A percentile compares a stretch with the other conserved stretches of the same genome.
Evolutionary conservation across 2,113 vertebrate species (phyloP).

Genomic region (Albula goreensis): DNA sequence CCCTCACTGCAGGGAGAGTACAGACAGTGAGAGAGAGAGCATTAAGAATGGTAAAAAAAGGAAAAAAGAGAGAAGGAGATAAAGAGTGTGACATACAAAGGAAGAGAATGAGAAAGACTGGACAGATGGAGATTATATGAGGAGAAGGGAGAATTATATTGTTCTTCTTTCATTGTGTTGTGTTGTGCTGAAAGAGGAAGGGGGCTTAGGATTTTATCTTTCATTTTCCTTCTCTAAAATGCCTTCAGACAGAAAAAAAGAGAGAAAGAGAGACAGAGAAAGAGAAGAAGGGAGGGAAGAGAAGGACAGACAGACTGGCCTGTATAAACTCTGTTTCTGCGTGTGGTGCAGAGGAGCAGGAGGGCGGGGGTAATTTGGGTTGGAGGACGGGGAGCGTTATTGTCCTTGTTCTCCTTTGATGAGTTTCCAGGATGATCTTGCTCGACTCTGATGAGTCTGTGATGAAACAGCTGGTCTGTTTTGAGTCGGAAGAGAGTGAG

Average conservation of each 20-base stretch:
- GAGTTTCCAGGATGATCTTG: too few species aligned
- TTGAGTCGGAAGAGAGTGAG: neutral
- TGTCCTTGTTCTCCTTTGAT: neutral
- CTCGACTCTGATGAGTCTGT: too few species aligned
- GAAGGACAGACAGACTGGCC: slow-evolving; percentile 13
- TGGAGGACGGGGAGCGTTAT: too few species aligned
- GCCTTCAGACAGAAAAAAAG: neutral
- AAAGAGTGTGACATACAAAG: neutral
- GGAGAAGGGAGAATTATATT: neutral
- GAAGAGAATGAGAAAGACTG: neutral
- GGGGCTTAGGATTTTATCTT: neutral
- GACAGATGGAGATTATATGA: neutral
- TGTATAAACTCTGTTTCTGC: neutral
- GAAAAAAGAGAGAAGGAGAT: neutral
- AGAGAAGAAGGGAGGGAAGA: neutral
- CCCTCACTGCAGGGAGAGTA: neutral
- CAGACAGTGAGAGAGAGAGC: neutral
- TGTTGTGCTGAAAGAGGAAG: neutral
- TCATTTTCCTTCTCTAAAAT: neutral
- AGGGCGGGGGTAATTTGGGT: too few species aligned
- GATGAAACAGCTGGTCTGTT: neutral
- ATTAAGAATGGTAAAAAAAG: neutral
- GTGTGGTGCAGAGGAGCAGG: slow-evolving; percentile 12
- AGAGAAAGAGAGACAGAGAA: neutral
- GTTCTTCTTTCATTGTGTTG: neutral